Evolutionary conservation across 2,888 invertebrate species (phyloP), one percentile per base, ranked within the genome.

Genomic region (Pegoplata infirma): DNA sequence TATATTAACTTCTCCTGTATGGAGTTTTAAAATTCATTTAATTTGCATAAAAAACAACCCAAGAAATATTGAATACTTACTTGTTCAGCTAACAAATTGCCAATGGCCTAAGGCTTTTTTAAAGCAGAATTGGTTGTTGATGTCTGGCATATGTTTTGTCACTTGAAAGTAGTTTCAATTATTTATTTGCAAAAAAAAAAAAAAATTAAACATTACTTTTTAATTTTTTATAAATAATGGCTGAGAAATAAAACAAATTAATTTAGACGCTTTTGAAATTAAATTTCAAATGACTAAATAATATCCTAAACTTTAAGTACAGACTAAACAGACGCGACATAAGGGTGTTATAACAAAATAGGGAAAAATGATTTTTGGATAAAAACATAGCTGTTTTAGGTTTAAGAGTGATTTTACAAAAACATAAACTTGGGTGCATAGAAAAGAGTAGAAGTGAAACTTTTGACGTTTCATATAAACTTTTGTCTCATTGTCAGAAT

Each of bases 101-200:
- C 5, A 53, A 44, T 74, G 10, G 71, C 79, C 66, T 51, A 1
- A 25, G 58, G 61, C 49, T 44, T 49, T n/a, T n/a, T 59, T 23
- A n/a, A 28, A 47, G 46, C 10, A 21, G 47, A 71, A 69, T 73
- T 68, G 78, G 53, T 51, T 78, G 59, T 76, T 66, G 58, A 71
- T 61, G 67, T 64, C 44, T 72, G 59, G 81, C 81, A 81, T 74
- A 56, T 81, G 81, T 81, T 81, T 81, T 76, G 76, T 81, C 81
- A 81, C 81, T 68, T 72, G 14, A 25, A 73, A 73, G 51, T 73
- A 36, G 46, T 73, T 68, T 44, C 63, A 63, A 59, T 73, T 73
- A 58, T 71, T 47, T 55, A 59, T 55, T 64, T 28, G 44, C n/a
- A n/a, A n/a, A n/a, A n/a, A n/a, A n/a, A n/a, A n/a, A n/a, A n/a